A percentile compares a stretch with the other conserved stretches of the same genome.
Evolutionary conservation across 2,797 vertebrate species (phyloP).

Genomic region (Acestrorhynchus altus): DNA sequence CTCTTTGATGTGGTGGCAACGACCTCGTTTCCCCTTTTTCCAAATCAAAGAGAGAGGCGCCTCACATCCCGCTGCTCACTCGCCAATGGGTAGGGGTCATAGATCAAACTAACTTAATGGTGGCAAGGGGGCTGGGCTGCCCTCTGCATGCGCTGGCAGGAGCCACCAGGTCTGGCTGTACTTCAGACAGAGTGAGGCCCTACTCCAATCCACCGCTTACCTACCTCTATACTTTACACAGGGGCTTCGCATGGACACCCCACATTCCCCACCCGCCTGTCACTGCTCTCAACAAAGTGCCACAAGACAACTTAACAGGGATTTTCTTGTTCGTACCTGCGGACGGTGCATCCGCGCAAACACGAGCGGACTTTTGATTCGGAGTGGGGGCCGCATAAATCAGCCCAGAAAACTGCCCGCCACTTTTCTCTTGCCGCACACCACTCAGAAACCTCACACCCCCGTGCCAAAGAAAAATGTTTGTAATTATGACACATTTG

Average conservation of each 20-base stretch:
- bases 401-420: conserved; percentile 28
- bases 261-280: conserved; percentile 78
- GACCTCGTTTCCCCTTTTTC: background rate
- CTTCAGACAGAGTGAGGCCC: conserved; percentile 61
- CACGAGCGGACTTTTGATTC: conserved; percentile 59
- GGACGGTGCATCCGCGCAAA: conserved; percentile 70
- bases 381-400: conserved; percentile 51
- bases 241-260: conserved; percentile 68
- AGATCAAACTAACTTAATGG: conserved; percentile 70
- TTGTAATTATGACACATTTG: conserved; percentile 50
- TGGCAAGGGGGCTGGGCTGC: conserved; percentile 20
- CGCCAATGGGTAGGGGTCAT: conserved; percentile 61
- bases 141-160: conserved; percentile 61
- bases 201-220: conserved; percentile 10
- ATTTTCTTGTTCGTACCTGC: conserved; percentile 88
- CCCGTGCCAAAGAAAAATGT: conserved; percentile 50
- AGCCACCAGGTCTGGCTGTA: conserved; percentile 72
- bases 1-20: conserved; percentile 1
- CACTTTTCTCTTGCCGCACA: conserved; percentile 55
- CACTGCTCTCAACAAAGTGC: conserved; percentile 77
- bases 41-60: conserved; percentile 33
- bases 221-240: conserved; percentile 47
- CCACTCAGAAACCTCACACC: conserved; percentile 39
- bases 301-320: conserved; percentile 86
- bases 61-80: conserved; percentile 22